Percentiles rank a stretch among this genome's conserved stretches.
Conservation (phyloP, 2,888 invertebrate species). For the Serrognathus titanus region DNA sequence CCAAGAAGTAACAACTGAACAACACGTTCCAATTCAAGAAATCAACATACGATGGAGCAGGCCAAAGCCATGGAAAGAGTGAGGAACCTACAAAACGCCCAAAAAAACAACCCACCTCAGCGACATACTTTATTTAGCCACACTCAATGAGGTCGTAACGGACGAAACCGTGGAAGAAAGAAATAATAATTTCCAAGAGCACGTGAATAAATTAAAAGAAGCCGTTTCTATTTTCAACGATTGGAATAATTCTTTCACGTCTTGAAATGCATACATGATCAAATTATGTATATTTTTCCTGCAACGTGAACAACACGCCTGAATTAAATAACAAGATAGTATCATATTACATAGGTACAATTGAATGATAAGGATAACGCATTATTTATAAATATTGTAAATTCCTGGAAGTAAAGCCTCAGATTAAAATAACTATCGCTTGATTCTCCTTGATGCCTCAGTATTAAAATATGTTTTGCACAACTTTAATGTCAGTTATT, state of each 20-base stretch:
- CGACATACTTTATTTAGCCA: conserved; percentile 61
- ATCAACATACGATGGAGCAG: conserved; percentile 52
- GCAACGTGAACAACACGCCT: too few species aligned
- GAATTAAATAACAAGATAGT: too few species aligned
- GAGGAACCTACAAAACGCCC: conserved; percentile 55
- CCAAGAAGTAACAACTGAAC: conserved; percentile 30
- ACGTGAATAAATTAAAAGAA: conserved; percentile 56
- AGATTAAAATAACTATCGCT: not conserved
- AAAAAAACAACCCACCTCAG: conserved; percentile 56
- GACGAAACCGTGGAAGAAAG: conserved; percentile 56
- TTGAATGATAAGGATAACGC: not conserved
- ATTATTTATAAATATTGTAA: not conserved
- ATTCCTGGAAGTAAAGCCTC: not conserved
- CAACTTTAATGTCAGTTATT: too few species aligned
- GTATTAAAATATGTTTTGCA: too few species aligned
- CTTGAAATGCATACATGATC: too few species aligned
- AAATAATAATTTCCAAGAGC: conserved; percentile 58
- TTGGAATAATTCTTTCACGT: too few species aligned
- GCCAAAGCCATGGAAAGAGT: conserved; percentile 56
- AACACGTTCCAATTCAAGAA: conserved; percentile 36
- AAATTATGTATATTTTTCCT: too few species aligned
- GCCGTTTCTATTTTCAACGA: conserved; percentile 51
- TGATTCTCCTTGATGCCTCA: too few species aligned
- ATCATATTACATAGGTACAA: too few species aligned
- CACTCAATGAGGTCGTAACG: conserved; percentile 55